A percentile compares a stretch with the other conserved stretches of the same genome.
Evolutionary conservation across 1,140 invertebrate species (phyloP).

Genomic region (Caenorhabditis remanei): DNA sequence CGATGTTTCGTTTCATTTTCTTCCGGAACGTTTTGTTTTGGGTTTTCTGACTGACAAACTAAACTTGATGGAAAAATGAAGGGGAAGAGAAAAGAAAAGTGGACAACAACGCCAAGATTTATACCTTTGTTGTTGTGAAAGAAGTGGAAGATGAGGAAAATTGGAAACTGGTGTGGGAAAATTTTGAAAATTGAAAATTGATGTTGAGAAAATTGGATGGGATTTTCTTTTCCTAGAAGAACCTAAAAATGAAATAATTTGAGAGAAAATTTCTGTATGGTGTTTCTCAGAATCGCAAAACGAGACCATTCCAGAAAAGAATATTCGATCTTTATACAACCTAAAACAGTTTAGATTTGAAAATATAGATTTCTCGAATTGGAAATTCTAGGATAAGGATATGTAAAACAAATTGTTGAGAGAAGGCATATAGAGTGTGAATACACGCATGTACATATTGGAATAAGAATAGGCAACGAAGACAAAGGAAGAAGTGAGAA

Average conservation of each 20-base stretch:
- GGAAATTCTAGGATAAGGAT: neutral
- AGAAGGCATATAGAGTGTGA: neutral
- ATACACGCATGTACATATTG: conserved; percentile 44
- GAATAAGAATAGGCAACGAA: conserved; percentile 35
- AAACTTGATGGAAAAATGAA: neutral
- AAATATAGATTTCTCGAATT: neutral
- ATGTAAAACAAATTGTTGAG: neutral
- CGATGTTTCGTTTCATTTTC: neutral
- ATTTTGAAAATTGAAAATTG: conserved; percentile 41
- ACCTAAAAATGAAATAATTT: neutral
- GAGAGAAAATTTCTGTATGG: neutral
- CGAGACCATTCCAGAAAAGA: no score
- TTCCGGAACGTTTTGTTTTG: neutral
- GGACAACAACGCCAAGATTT: conserved; percentile 29
- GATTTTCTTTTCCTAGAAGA: neutral
- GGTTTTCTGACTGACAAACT: neutral
- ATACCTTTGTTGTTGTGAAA: conserved; percentile 47
- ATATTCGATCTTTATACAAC: no score
- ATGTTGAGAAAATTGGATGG: neutral
- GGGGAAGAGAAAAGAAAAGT: neutral
- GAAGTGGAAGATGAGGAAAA: conserved; percentile 2
- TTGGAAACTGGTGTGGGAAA: conserved; percentile 31
- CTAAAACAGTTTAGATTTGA: no score
- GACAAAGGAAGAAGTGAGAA: conserved; percentile 17
- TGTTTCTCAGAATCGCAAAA: neutral